Evolutionary conservation across 2,797 vertebrate genomes (phyloP).

Genomic region (Bovichtus diacanthus): DNA sequence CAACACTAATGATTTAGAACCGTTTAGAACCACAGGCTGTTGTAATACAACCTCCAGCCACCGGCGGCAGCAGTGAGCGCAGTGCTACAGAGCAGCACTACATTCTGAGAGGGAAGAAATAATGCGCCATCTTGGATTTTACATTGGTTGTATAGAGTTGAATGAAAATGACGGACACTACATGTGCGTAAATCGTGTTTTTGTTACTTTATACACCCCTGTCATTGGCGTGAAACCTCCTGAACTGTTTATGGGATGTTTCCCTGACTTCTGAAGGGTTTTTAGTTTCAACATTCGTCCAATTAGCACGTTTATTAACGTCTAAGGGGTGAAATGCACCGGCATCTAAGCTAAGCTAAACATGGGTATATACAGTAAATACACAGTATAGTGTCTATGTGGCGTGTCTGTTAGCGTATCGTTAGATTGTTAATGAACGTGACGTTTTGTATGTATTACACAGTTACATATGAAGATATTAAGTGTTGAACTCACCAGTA

Average conservation of each 20-base stretch:
- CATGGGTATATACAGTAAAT: not conserved
- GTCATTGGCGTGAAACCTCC: not conserved
- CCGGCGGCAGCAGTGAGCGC: not conserved
- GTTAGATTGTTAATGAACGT: not conserved
- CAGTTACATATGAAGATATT: not conserved
- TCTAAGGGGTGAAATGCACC: fast-evolving
- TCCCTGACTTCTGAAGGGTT: not conserved
- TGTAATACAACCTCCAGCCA: not conserved
- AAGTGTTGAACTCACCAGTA: not conserved
- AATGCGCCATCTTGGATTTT: not conserved
- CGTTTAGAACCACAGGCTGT: fast-evolving
- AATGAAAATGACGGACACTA: too few relatives aligned
- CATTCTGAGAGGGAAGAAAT: not conserved
- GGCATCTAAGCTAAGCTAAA: not conserved
- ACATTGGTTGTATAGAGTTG: fast-evolving
- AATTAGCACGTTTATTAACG: not conserved
- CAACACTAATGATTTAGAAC: not conserved
- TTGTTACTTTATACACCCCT: not conserved
- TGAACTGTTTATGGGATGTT: not conserved
- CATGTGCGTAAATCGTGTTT: not conserved
- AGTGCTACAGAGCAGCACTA: not conserved
- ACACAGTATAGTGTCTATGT: not conserved
- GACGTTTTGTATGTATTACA: not conserved
- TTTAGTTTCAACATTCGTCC: not conserved
- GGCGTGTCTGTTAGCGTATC: not conserved